These are phyloP conservation scores for Eulithis testata DNA, from an alignment of 2,888 invertebrate genomes.

Conservation along the genomic window DNA sequence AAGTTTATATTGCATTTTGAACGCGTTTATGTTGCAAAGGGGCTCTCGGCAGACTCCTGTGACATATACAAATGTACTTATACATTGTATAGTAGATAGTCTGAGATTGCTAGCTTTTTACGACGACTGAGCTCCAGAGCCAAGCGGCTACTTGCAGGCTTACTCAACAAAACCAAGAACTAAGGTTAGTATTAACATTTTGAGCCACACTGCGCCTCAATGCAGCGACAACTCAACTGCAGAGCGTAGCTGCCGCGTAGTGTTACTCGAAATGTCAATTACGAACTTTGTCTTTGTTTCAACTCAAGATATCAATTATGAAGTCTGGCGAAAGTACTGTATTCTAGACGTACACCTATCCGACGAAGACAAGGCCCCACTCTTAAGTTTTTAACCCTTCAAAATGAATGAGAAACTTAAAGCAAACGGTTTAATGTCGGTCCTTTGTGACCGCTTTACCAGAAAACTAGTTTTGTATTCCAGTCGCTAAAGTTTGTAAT, in stretches of 20 bases:
- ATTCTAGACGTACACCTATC: too few species aligned
- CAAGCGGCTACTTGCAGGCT: too few species aligned
- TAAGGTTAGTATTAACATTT: too few species aligned
- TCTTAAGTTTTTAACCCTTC: not conserved
- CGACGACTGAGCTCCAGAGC: too few species aligned
- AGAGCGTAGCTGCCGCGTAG: too few species aligned
- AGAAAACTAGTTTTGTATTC: not conserved
- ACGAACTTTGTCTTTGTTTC: too few species aligned
- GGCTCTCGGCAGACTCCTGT: slow-evolving; percentile 32
- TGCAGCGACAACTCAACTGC: too few species aligned
- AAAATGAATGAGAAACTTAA: slow-evolving; percentile 1
- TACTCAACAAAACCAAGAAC: too few species aligned
- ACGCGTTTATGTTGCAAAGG: slow-evolving; percentile 24
- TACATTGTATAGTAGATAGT: slow-evolving; percentile 4
- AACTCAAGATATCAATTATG: too few species aligned
- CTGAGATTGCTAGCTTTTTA: not conserved
- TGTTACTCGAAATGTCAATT: too few species aligned
- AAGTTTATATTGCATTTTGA: slow-evolving; percentile 45
- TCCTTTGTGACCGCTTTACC: slow-evolving; percentile 6
- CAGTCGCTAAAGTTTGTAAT: slow-evolving; percentile 9
- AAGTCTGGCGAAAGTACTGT: too few species aligned
- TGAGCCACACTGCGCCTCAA: too few species aligned
- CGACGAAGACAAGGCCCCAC: not conserved
- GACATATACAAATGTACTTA: slow-evolving; percentile 16
- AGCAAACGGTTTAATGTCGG: slow-evolving; percentile 27